phyloP scores from a whole-genome alignment of 1,140 invertebrate species.

The Bombus pyrosoma region DNA sequence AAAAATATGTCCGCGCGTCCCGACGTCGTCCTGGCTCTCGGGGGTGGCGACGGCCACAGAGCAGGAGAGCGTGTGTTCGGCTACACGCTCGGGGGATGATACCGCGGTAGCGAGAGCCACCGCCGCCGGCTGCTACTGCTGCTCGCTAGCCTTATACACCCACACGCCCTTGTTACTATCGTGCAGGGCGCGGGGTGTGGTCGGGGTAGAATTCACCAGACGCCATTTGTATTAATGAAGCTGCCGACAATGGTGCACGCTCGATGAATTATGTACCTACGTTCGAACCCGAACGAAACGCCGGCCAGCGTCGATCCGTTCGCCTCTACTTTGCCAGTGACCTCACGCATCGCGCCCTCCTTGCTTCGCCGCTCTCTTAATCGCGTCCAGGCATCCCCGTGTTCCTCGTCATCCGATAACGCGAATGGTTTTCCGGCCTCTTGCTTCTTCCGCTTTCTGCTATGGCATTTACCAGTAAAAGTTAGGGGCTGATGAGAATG shows the following conservation, averaged over 20 bases:
- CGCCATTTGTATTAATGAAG: constrained; percentile 84
- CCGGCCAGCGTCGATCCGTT: constrained; percentile 55
- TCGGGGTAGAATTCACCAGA: constrained; percentile 80
- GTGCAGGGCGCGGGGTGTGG: constrained; percentile 56
- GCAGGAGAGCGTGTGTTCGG: background rate
- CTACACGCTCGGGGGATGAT: constrained; percentile 34
- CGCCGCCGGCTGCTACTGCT: constrained; percentile 55
- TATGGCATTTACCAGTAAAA: accelerated
- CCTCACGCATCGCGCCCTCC: constrained; percentile 54
- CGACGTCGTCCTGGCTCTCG: constrained; percentile 41
- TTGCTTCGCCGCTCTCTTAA: background rate
- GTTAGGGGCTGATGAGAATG: background rate
- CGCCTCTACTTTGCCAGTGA: constrained; percentile 60
- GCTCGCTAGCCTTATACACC: constrained; percentile 36
- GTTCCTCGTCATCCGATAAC: background rate
- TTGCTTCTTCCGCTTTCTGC: background rate
- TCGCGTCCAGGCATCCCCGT: background rate
- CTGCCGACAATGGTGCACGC: constrained; percentile 81
- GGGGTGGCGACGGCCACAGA: background rate
- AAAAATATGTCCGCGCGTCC: constrained; percentile 79
- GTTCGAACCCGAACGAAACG: constrained; percentile 78
- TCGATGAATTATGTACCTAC: constrained; percentile 82
- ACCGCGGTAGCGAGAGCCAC: constrained; percentile 23
- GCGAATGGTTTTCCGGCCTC: background rate
- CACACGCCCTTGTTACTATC: constrained; percentile 62